Evolutionary conservation across 2,888 invertebrate genomes (phyloP).

Genomic region (Baronia brevicornis): DNA sequence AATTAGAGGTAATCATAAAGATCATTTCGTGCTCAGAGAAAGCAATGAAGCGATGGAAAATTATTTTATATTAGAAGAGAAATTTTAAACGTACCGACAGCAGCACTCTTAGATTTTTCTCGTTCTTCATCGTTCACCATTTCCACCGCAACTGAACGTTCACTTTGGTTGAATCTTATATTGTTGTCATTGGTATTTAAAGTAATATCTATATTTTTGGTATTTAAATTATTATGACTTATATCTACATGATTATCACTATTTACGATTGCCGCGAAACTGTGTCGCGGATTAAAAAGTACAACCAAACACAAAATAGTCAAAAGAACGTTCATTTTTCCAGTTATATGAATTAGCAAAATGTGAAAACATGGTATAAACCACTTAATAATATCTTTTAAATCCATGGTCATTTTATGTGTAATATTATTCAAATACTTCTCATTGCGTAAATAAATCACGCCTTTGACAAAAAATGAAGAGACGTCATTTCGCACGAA

Average conservation of each 20-base stretch:
- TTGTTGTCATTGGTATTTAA: conserved; percentile 21
- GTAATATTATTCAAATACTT: conserved; percentile 17
- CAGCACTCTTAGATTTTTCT: neutral
- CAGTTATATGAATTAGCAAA: conserved; percentile 31
- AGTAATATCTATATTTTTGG: conserved; percentile 31
- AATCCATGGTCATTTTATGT: conserved; percentile 47
- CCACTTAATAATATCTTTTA: conserved; percentile 69
- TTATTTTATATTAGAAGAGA: no score
- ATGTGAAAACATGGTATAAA: conserved; percentile 65
- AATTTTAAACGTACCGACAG: conserved; percentile 7
- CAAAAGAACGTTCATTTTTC: conserved; percentile 34
- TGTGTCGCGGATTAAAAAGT: conserved; percentile 43
- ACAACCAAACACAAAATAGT: conserved; percentile 46
- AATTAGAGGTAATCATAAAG: no score
- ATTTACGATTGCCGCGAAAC: conserved; percentile 33
- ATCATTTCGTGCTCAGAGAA: no score
- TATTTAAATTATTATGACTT: conserved; percentile 22
- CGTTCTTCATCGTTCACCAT: neutral
- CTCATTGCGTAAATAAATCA: conserved; percentile 13
- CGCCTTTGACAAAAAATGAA: conserved; percentile 16
- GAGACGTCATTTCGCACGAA: conserved; percentile 42
- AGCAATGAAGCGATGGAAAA: no score
- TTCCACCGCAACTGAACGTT: conserved; percentile 14
- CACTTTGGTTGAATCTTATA: conserved; percentile 32
- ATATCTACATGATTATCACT: conserved; percentile 29